Evolutionary conservation across 2,888 invertebrate species (phyloP), one percentile per base, ranked within the genome.

Genomic region (Campopleginae sp.): DNA sequence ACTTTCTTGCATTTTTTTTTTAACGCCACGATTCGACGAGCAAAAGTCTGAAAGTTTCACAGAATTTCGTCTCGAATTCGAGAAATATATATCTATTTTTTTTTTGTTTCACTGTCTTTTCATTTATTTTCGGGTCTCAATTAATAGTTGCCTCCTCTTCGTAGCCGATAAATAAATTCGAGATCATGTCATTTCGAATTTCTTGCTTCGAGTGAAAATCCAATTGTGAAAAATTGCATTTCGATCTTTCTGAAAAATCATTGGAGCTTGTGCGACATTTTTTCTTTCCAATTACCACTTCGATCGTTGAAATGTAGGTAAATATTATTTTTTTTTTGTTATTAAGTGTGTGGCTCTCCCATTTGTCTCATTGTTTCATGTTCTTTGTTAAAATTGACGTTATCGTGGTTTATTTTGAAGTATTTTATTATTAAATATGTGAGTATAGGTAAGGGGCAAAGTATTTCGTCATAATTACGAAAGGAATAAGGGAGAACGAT

Each of bases 331-430:
- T 78, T 54, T 44, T 58, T 58, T 58, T 6, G 31, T 65, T 65
- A 31, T 76, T 58, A 71, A 63, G 19, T 27, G 33, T 27, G 48
- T 66, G 54, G 5, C 27, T 58, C 58, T 58, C 77, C 23, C 65
- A 27, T 77, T 54, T 77, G 38, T 38, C 17, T 46, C 75, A 51
- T 44, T 38, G 38, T 38, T 38, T 38, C 38, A 8, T 38, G 2
- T 75, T 44, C 68, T 81, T 42, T 12, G 44, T 84, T 86, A 77
- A 86, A 87, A 86, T 87, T 86, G 87, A 87, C 86, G 79, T 80
- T 66, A 78, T 72, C 78, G 74, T 78, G 61, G 46, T 17, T 75
- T 46, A 2, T 46, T 61, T 75, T 44, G 12, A n/a, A 70, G 65
- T 85, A 79, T 72, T 80, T 79, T 48, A 70, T 58, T 7, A 58